These are phyloP conservation scores for Emydocephalus ijimae DNA, from an alignment of 2,113 vertebrate genomes.

Conservation along the genomic window DNA sequence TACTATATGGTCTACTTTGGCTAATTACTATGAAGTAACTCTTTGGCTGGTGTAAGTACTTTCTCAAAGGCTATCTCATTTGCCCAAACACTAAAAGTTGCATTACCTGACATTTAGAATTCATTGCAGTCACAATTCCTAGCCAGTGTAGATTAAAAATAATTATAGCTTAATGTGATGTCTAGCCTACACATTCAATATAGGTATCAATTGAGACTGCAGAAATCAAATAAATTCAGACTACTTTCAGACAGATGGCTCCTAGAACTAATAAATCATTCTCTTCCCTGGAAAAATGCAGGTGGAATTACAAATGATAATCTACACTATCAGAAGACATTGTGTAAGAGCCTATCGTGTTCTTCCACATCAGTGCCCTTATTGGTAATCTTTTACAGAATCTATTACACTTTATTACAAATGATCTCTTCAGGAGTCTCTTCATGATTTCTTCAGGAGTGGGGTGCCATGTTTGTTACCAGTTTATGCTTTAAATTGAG, in stretches of 20 bases:
- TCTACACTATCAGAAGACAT: not conserved
- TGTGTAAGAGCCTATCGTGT: not conserved
- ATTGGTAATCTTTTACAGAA: not conserved
- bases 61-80: not conserved
- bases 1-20: not conserved
- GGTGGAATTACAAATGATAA: not conserved
- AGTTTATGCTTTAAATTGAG: not conserved
- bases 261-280: not conserved
- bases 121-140: not conserved
- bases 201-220: not conserved
- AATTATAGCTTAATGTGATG: not conserved
- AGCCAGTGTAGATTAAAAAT: not conserved
- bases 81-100: not conserved
- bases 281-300: not conserved
- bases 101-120: not conserved
- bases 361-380: not conserved
- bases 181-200: not conserved
- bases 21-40: not conserved
- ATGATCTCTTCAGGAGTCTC: not conserved
- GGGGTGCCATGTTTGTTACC: not conserved
- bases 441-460: not conserved
- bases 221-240: not conserved
- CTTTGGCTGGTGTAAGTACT: not conserved
- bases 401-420: not conserved
- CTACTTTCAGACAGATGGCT: not conserved